These are phyloP conservation scores for Chydorus sphaericus DNA, from an alignment of 2,888 invertebrate species.

Conservation along the genomic window DNA sequence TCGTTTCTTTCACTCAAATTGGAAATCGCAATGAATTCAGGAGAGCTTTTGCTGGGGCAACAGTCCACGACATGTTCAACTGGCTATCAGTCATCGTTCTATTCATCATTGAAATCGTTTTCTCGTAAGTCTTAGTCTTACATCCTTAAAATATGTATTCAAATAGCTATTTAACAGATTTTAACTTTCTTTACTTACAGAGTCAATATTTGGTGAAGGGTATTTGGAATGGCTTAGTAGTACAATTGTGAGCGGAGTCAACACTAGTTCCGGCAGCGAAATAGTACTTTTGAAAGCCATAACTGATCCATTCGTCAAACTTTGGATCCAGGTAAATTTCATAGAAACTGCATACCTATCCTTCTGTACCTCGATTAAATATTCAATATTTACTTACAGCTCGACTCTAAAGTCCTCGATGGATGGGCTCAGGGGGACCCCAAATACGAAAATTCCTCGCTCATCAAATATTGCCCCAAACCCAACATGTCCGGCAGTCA, in stretches of 20 bases:
- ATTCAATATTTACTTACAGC: slow-evolving; percentile 22
- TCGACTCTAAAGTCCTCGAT: slow-evolving; percentile 29
- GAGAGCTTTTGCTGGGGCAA: slow-evolving; percentile 38
- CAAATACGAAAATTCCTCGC: slow-evolving; percentile 23
- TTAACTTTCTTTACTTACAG: background rate
- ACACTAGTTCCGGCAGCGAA: slow-evolving; percentile 23
- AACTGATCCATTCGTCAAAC: slow-evolving; percentile 32
- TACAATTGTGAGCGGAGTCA: slow-evolving; percentile 24
- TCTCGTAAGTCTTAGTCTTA: slow-evolving; percentile 19
- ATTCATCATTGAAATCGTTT: slow-evolving; percentile 33
- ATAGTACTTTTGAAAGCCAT: slow-evolving; percentile 29
- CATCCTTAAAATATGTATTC: slow-evolving; percentile 16
- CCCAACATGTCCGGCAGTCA: background rate
- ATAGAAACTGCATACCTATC: background rate
- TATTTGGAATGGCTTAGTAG: slow-evolving; percentile 28
- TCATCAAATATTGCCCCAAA: slow-evolving; percentile 25
- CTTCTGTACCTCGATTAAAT: background rate
- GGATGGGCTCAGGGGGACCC: slow-evolving; percentile 29
- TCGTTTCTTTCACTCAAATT: slow-evolving; percentile 33
- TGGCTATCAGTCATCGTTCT: slow-evolving; percentile 36
- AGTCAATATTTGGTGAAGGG: slow-evolving; percentile 20
- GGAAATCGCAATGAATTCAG: slow-evolving; percentile 32
- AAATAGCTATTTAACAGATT: slow-evolving; percentile 15
- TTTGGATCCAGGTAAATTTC: slow-evolving; percentile 28
- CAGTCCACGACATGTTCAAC: slow-evolving; percentile 42